A percentile compares a stretch with the other conserved stretches of the same genome.
Conservation (phyloP, 2,797 vertebrate species). For the Poeciliopsis paucimaculata region DNA sequence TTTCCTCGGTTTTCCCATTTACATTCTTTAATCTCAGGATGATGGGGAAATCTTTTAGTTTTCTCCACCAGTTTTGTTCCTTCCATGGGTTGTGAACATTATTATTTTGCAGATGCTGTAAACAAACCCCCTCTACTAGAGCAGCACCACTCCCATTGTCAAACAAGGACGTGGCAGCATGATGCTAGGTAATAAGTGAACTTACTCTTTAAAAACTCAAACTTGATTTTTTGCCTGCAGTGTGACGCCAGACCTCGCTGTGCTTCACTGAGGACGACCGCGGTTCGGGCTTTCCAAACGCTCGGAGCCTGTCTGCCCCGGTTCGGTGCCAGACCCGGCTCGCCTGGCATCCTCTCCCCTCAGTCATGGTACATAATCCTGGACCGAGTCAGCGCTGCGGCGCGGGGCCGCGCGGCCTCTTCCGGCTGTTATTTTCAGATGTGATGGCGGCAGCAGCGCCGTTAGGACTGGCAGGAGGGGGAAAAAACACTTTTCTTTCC, state of each 20-base stretch:
- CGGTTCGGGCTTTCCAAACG: slow-evolving; percentile 37
- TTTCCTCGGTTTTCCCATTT: no score
- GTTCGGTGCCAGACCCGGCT: slow-evolving; percentile 49
- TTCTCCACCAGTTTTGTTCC: no score
- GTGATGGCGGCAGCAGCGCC: slow-evolving; percentile 26
- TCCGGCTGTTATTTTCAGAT: slow-evolving; percentile 70
- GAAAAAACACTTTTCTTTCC: slow-evolving; percentile 22
- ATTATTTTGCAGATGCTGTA: no score
- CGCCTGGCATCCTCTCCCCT: slow-evolving; percentile 56
- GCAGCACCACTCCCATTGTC: not conserved
- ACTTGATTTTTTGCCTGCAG: not conserved
- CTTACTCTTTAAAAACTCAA: not conserved
- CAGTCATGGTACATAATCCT: slow-evolving; percentile 58
- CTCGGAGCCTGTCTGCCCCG: slow-evolving; percentile 59
- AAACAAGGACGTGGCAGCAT: not conserved
- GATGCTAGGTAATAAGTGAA: not conserved
- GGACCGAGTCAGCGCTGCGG: slow-evolving; percentile 47
- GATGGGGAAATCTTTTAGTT: no score
- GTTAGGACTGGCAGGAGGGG: slow-evolving; percentile 20
- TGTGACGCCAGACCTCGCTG: slow-evolving; percentile 51
- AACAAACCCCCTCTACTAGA: no score
- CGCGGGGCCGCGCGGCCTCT: slow-evolving; percentile 45
- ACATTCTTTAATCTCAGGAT: no score
- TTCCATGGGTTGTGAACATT: no score
- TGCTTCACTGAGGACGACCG: slow-evolving; percentile 53